phyloP scores from a whole-genome alignment of 2,888 invertebrate genomes.

The Napeogenes inachia region DNA sequence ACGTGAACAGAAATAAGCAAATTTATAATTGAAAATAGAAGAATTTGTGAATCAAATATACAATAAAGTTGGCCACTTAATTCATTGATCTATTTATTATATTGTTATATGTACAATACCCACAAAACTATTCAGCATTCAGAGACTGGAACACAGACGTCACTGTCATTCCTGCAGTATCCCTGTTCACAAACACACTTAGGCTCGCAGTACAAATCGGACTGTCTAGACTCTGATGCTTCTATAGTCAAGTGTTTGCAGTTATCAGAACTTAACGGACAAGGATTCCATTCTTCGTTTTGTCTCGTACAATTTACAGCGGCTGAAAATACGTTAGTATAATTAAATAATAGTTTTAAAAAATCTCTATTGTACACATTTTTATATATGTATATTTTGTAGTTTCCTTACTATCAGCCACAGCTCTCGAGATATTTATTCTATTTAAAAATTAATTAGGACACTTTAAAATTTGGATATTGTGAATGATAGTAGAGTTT shows the following conservation, averaged over 20 bases:
- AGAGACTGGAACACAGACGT: constrained; percentile 36
- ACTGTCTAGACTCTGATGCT: constrained; percentile 23
- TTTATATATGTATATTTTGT: no score
- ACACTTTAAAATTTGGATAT: no score
- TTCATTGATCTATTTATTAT: neutral
- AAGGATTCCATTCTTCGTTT: constrained; percentile 41
- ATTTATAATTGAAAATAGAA: no score
- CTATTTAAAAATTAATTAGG: no score
- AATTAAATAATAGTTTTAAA: constrained; percentile 9
- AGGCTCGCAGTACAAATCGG: constrained; percentile 34
- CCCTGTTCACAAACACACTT: constrained; percentile 40
- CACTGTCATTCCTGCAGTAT: constrained; percentile 36
- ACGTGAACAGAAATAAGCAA: no score
- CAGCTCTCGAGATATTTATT: no score
- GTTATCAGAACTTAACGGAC: constrained; percentile 39
- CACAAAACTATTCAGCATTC: constrained; percentile 29
- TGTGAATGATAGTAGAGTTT: no score
- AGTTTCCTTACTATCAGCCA: no score
- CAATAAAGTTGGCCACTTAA: no score
- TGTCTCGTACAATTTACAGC: constrained; percentile 41
- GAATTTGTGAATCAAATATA: no score
- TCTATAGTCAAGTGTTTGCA: constrained; percentile 34
- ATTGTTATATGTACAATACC: neutral
- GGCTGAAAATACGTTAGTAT: constrained; percentile 35
- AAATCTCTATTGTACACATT: no score